Evolutionary conservation across 2,888 invertebrate species (phyloP), one percentile per base, ranked within the genome.

Genomic region (Gandaritis pyraliata): DNA sequence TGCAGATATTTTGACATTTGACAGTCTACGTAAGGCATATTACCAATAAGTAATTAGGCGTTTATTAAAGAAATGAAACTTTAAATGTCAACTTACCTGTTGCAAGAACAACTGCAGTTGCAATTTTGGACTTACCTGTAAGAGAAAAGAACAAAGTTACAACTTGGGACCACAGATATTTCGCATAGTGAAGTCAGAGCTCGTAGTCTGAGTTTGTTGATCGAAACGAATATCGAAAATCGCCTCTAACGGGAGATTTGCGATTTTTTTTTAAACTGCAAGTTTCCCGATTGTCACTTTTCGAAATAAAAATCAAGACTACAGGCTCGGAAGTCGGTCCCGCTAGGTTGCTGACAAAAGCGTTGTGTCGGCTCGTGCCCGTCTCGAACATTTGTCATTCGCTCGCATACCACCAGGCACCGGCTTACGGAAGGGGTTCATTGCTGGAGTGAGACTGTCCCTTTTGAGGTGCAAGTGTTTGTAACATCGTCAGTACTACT

Each of bases 71-170:
- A 8, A n/a, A 11, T 10, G 10, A 1, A 33, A 10, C 11, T 8
- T 43, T 11, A 43, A 43, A 43, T 11, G 11, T 43, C 7, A 1
- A 41, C 16, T 43, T 43, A 43, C 43, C 43, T 43, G 16, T 43
- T 16, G 43, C 43, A 16, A 38, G 5, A 38, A 1, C n/a, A n/a
- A 2, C 41, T 43, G 10, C 12, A 38, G 38, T 5, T 3, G 36
- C 15, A 41, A 7, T 15, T 15, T 16, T 48, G 7, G 23, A 62
- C 76, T 73, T 74, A 77, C 77, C 77, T 77, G 75, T 53, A 77
- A 77, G 71, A 72, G 75, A 50, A 2, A 50, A 1, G 1, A 18
- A 8, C n/a, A 10, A 49, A 12, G 15, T 49, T 16, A 49, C 12
- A 23, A 12, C 1, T n/a, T n/a, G n/a, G n/a, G n/a, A n/a, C n/a